Evolutionary conservation across 2,797 vertebrate genomes (phyloP), one percentile per base, ranked within the genome.

Genomic region (Otolemur crassicaudatus): DNA sequence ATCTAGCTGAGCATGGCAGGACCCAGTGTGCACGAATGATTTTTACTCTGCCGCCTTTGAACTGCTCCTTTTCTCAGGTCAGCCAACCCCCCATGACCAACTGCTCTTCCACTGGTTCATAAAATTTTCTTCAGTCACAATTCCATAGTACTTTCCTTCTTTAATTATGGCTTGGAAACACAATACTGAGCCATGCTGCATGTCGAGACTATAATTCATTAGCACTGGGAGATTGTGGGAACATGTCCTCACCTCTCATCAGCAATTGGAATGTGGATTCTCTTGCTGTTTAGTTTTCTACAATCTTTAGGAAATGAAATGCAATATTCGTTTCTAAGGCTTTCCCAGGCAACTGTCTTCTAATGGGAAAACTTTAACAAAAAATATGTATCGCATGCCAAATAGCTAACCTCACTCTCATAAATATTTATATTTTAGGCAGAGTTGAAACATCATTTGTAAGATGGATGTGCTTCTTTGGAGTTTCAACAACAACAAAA

Each of bases 401-500:
- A 95, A 91, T n/a, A 97, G 89, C 95, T 97, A 98, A 97, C 95
- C 96, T 97, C 96, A 94, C 17, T 31, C 92, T 96, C 83, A 97
- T 97, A 97, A 97, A 97, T 98, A 98, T 97, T 96, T 97, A 97
- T 97, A 75, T 87, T 85, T 84, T 94, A 92, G 93, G 85, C 89
- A 70, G 75, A 96, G 96, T 95, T 91, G 72, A 97, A 97, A 97
- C 95, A 96, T 97, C 95, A 87, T 95, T 97, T 97, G 83, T 96
- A 95, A 97, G 92, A 97, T 76, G 61, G 93, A 97, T 96, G 93
- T 87, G 69, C 69, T 95, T 96, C 95, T 96, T 91, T 93, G 89
- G 94, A 84, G 69, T 95, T 96, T 72, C 96, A 95, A 82, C 85
- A 91, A 90, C 49, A 53, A 43, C 40, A n/a, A n/a, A 92, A 95